Evolutionary conservation across 1,140 invertebrate species (phyloP), one percentile per base, ranked within the genome.

Genomic region (Trialeurodes vaporariorum): DNA sequence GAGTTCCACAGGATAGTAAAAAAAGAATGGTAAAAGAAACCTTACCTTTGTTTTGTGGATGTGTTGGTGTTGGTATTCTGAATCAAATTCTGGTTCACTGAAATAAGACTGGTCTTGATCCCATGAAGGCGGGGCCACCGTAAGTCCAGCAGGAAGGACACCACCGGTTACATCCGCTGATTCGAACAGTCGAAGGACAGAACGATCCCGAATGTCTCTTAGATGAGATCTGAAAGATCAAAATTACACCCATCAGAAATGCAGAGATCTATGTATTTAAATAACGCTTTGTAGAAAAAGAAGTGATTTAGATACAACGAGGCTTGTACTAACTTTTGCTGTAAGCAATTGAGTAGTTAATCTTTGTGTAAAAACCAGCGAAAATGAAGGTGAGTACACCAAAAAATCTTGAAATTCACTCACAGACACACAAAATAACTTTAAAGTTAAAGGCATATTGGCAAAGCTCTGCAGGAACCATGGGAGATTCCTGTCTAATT

Each of bases 71-170:
- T 94, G 91, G 77, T 91, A 95, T 72, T 95, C 93, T 24, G 91
- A 92, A 77, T 95, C 93, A 73, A 94, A 94, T 78, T 96, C 93
- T 1, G 92, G 92, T 74, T 95, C 93, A 71, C 91, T 94, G 81
- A 95, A 95, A 77, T 95, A 94, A 72, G 89, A 93, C 73, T 88
- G 88, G 76, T 90, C 88, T 80, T 92, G 79, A 76, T 61, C 82
- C 78, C 62, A 81, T 77, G 17, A 82, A 76, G 25, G 81, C 72
- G 68, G 77, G 73, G 58, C 75, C 72, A 70, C 70, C 1, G 67
- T 71, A 17, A 77, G 76, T 2, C 79, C 79, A n/a, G 77, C 75
- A n/a, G 79, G 76, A 59, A 79, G 34, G 1, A 82, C 83, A 1
- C 83, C 83, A n/a, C 83, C 84, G 72, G 79, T 75, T 72, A 88